Conservation (phyloP, 64 coral and sea anemone genomes). For the Montipora foliosa region DNA sequence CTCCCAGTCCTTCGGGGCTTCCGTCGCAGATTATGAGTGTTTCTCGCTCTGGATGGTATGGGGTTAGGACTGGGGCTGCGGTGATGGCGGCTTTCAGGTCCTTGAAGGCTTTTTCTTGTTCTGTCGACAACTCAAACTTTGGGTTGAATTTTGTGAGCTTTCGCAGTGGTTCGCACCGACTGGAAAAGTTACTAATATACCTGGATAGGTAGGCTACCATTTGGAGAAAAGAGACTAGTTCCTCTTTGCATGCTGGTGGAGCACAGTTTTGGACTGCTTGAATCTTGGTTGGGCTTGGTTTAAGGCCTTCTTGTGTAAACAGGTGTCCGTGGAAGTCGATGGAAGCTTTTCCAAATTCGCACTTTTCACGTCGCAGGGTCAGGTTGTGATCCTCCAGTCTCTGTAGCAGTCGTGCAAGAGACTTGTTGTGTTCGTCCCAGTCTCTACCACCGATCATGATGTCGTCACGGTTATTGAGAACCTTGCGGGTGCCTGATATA, state of each 20-base stretch:
- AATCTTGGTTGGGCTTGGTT: no score
- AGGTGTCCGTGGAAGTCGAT: no score
- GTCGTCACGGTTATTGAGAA: slow-evolving; percentile 65
- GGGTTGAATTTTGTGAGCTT: slow-evolving; percentile 7
- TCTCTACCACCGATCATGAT: slow-evolving; percentile 61
- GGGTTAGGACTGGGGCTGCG: no score
- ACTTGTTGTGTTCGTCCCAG: neutral
- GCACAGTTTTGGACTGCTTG: no score
- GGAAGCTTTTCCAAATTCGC: no score
- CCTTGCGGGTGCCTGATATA: slow-evolving; percentile 40
- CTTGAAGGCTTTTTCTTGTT: slow-evolving; percentile 50
- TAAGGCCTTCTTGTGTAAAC: no score
- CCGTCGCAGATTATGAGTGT: no score
- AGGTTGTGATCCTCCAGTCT: no score
- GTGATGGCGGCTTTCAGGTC: slow-evolving; percentile 45
- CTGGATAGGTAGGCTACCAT: slow-evolving; percentile 77
- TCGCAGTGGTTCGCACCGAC: slow-evolving; percentile 54
- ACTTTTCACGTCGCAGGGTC: no score
- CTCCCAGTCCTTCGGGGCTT: no score
- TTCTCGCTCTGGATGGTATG: no score
- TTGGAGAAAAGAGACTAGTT: slow-evolving; percentile 70
- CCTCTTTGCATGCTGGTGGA: slow-evolving; percentile 27
- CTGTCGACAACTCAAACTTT: slow-evolving; percentile 57
- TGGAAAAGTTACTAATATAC: slow-evolving; percentile 64
- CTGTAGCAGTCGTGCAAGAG: no score